These are phyloP conservation scores for Smittia aterrima DNA, from an alignment of 2,888 invertebrate species.

Conservation along the genomic window DNA sequence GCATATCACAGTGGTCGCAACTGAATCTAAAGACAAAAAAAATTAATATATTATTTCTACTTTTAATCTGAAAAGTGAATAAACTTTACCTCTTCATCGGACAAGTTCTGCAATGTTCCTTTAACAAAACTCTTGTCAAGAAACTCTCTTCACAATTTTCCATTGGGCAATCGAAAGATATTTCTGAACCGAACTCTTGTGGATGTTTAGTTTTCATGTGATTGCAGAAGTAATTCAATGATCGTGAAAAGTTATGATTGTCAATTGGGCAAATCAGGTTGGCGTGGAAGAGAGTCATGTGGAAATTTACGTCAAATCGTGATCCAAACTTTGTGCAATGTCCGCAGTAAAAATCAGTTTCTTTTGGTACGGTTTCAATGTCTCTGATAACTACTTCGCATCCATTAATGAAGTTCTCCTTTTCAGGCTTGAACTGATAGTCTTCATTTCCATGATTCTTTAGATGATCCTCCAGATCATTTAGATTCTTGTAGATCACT, in stretches of 20 bases:
- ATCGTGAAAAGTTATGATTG: not conserved
- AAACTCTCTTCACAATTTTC: not conserved
- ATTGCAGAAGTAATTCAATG: not conserved
- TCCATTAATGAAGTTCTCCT: not conserved
- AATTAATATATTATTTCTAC: too few relatives aligned
- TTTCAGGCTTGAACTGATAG: not conserved
- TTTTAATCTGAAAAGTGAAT: too few relatives aligned
- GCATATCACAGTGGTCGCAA: not conserved
- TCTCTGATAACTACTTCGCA: not conserved
- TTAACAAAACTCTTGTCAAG: not conserved
- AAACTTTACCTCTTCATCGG: not conserved
- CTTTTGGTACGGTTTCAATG: not conserved
- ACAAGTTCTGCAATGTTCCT: not conserved
- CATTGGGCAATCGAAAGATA: not conserved
- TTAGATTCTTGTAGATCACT: too few relatives aligned
- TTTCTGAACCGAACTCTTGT: not conserved
- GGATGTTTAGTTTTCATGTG: conserved; percentile 13
- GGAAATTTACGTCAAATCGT: not conserved
- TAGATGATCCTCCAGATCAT: too few relatives aligned
- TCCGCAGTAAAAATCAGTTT: not conserved
- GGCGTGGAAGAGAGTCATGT: conserved; percentile 13
- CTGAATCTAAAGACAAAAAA: too few relatives aligned
- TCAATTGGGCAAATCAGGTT: not conserved
- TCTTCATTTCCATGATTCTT: too few relatives aligned
- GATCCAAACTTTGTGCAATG: not conserved